Percentiles rank a stretch among this genome's conserved stretches.
phyloP scores from a whole-genome alignment of 2,113 vertebrate genomes.

The Phyllostomus discolor region DNA sequence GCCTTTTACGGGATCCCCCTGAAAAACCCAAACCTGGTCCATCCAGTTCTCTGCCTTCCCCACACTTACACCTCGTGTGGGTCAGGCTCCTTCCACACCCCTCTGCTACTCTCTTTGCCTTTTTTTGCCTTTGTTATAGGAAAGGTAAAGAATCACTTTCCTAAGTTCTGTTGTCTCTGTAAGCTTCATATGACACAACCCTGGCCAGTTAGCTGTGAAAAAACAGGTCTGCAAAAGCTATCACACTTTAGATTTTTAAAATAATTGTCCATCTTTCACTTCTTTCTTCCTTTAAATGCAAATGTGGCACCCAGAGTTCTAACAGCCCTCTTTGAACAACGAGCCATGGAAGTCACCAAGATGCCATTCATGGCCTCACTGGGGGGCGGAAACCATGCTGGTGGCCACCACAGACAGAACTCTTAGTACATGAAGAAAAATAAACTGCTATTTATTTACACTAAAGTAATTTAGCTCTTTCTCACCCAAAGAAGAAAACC shows the following conservation, averaged over 20 bases:
- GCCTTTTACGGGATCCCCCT: background rate
- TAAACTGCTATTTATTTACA: background rate
- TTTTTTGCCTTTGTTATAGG: background rate
- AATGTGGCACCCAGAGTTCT: background rate
- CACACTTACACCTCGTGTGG: too few relatives aligned
- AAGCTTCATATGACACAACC: background rate
- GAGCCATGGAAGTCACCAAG: background rate
- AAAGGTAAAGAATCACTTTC: background rate
- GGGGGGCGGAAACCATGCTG: background rate
- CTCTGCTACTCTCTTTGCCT: background rate
- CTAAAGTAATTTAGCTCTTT: background rate
- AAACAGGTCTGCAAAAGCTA: background rate
- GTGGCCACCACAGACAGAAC: background rate
- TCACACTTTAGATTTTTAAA: background rate
- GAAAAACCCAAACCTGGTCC: background rate
- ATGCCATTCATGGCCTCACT: too few relatives aligned
- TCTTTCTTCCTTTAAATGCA: background rate
- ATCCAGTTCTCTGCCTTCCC: background rate
- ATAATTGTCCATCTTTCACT: background rate
- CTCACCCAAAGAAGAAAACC: background rate
- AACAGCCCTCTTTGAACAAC: background rate
- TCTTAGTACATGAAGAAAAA: background rate
- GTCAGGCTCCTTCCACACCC: background rate
- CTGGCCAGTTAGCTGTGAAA: background rate
- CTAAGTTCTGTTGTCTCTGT: background rate